Evolutionary conservation across 2,797 vertebrate genomes (phyloP), one percentile per base, ranked within the genome.

Genomic region (Pseudomugil tenellus): DNA sequence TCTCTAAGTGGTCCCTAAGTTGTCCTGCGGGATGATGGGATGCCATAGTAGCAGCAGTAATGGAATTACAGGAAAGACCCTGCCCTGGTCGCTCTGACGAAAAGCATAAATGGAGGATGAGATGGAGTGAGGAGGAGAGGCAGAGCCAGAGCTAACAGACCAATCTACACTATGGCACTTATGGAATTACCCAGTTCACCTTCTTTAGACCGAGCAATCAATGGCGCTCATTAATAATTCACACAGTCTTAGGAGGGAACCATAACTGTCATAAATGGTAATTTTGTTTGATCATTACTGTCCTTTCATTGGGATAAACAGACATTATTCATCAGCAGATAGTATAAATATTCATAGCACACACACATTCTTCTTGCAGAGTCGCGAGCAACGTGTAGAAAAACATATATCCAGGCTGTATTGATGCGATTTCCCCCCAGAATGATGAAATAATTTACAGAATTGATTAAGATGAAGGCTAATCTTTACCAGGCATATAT

Each of bases 231-330:
- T 92, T 81, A 89, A 92, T 94, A 89, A 92, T 92, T 87, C 88
- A 92, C 80, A 17, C 56, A 4, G 80, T 83, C 78, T 81, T 81
- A 58, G 81, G 79, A 91, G 74, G 84, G 75, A 89, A 80, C 72
- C 77, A 75, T 81, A 88, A 90, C 81, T 87, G 92, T 90, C 91
- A 91, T 91, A 89, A 91, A 92, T 85, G 78, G 85, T 91, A 81
- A 91, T 92, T 88, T 87, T 87, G 87, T 91, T 87, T 91, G 88
- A 93, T 91, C 88, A 87, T 91, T 91, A 88, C 77, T 71, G 79
- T 84, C 67, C 81, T 87, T 90, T 90, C 86, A 90, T 88, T 89
- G 81, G 68, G 83, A 92, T 87, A 87, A 92, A 91, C 86, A 91
- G 89, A 91, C 70, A 85, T 88, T 89, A 91, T 91, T 90, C 89